Evolutionary conservation across 1,140 invertebrate species (phyloP).

Genomic region (Sesamia nonagrioides): DNA sequence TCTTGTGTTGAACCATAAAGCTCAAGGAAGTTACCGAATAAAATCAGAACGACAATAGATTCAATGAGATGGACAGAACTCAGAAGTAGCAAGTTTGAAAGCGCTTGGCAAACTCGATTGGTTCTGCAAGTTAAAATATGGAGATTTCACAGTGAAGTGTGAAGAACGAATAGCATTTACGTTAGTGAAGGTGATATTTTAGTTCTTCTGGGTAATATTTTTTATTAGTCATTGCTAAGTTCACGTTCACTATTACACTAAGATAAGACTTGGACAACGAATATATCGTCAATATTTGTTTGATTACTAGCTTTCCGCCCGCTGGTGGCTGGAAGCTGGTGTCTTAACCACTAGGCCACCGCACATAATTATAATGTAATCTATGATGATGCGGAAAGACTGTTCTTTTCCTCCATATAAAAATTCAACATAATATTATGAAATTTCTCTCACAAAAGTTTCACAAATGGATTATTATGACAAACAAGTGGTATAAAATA

Average conservation of each 20-base stretch:
- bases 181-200: not conserved
- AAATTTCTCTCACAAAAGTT: not conserved
- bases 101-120: conserved; percentile 9
- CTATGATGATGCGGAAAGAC: no score
- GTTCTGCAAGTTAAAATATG: conserved; percentile 17
- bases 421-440: no score
- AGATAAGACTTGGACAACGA: no score
- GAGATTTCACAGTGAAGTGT: conserved; percentile 14
- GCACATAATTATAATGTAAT: no score
- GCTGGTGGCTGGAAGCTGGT: no score
- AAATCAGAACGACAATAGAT: conserved; percentile 11
- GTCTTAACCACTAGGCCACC: no score
- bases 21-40: not conserved
- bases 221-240: not conserved
- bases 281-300: no score
- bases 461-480: not conserved
- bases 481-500: not conserved
- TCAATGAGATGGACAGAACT: conserved; percentile 1
- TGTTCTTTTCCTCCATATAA: no score
- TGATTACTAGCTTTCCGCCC: no score
- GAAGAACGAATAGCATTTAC: not conserved
- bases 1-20: not conserved
- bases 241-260: not conserved
- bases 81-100: conserved; percentile 21
- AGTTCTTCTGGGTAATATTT: not conserved